These are phyloP conservation scores for Trididemnum nubilum DNA, from an alignment of 23 tunicate species.

Conservation along the genomic window DNA sequence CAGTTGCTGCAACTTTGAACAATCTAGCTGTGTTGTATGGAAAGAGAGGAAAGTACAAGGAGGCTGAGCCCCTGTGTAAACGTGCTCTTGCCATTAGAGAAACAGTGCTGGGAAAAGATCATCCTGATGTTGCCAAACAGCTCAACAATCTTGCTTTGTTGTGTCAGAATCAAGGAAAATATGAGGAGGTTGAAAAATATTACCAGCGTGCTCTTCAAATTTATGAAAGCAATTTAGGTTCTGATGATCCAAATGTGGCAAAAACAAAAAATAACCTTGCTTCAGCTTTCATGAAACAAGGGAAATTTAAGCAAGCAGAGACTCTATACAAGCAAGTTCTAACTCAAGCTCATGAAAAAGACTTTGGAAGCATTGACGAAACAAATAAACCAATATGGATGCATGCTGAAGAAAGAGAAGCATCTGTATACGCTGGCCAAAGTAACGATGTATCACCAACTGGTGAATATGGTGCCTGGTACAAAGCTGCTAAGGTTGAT, in stretches of 20 bases:
- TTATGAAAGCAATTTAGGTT: slow-evolving; percentile 92
- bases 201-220: slow-evolving; percentile 96
- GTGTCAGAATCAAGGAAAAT: slow-evolving; percentile 97
- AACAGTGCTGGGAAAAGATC: slow-evolving; percentile 94
- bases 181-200: slow-evolving; percentile 97
- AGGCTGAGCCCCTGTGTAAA: slow-evolving; percentile 97
- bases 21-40: slow-evolving; percentile 97
- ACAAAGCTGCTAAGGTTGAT: slow-evolving; percentile 97
- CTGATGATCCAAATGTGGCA: slow-evolving; percentile 97
- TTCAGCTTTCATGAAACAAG: slow-evolving; percentile 97
- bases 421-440: slow-evolving; percentile 71
- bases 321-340: slow-evolving; percentile 96
- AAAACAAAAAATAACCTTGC: slow-evolving; percentile 94
- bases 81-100: slow-evolving; percentile 95
- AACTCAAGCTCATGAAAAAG: slow-evolving; percentile 98
- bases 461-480: slow-evolving; percentile 97
- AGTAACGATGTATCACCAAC: slow-evolving; percentile 70
- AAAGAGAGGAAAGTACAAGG: slow-evolving; percentile 96
- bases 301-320: slow-evolving; percentile 97
- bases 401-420: slow-evolving; percentile 98
- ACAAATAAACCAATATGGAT: slow-evolving; percentile 99
- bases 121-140: slow-evolving; percentile 99
- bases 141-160: slow-evolving; percentile 95
- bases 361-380: slow-evolving; percentile 97
- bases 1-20: slow-evolving; percentile 97